Evolutionary conservation across 1,140 invertebrate species (phyloP).

Genomic region (Meloidogyne floridensis): DNA sequence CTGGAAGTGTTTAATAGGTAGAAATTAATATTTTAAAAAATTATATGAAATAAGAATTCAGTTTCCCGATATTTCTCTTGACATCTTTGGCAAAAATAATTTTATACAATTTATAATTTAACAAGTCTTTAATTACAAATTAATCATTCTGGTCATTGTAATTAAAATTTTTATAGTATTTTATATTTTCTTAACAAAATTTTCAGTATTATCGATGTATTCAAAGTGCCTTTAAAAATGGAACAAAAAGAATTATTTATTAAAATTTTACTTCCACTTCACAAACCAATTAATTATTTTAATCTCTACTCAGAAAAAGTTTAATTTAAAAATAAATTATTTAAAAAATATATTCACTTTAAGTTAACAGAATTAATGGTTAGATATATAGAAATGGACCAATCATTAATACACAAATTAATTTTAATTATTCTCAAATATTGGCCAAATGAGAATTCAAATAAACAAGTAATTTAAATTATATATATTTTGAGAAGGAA

Average conservation of each 20-base stretch:
- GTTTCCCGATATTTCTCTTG: too few species aligned
- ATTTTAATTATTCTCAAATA: constrained; percentile 13
- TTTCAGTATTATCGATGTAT: constrained; percentile 21
- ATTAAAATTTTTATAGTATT: background rate
- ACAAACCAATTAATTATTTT: constrained; percentile 11
- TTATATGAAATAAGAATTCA: background rate
- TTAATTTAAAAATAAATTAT: background rate
- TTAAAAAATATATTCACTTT: constrained; percentile 5
- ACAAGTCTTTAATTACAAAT: too few species aligned
- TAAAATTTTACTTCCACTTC: constrained; percentile 25
- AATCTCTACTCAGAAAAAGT: constrained; percentile 4
- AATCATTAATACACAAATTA: background rate
- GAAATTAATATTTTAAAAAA: background rate
- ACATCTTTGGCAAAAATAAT: too few species aligned
- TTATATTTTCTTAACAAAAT: background rate
- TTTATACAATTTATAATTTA: too few species aligned
- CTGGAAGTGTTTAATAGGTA: constrained; percentile 14
- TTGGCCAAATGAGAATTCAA: constrained; percentile 21
- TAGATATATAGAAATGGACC: constrained; percentile 15
- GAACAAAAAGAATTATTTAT: constrained; percentile 17
- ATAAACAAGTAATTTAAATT: constrained; percentile 14
- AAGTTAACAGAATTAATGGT: constrained; percentile 11
- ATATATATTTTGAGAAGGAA: background rate
- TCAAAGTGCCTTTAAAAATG: constrained; percentile 18
- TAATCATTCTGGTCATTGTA: too few species aligned